Evolutionary conservation across 1,140 invertebrate genomes (phyloP), one percentile per base, ranked within the genome.

Genomic region (Caerostris darwini): DNA sequence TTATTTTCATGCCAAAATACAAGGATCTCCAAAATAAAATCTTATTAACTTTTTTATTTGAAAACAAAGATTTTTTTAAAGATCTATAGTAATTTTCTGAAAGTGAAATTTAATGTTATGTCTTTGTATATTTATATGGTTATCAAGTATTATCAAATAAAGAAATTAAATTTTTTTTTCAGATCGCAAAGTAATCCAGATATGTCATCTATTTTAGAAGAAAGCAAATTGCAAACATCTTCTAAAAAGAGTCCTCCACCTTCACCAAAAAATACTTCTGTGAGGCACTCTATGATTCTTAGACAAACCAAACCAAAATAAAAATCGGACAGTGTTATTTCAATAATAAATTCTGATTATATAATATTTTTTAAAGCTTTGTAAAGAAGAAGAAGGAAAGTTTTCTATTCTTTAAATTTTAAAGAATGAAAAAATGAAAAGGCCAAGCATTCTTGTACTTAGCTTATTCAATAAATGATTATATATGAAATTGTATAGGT

Each of bases 251-350:
- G 17, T 83, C 56, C 81, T 54, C 81, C 81, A 3, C 56, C 82
- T 57, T 77, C 71, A 50, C 71, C 71, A 8, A 83, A 57, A 83
- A 58, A 83, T 58, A 59, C 85, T 53, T 88, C 85, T 1, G 14
- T 34, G 7, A 88, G 85, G 59, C 85, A 88, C 14, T 88, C 85
- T 34, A 88, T 88, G 85, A 17, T 88, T n/a, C 85, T 88, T 34
- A 88, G 85, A 64, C 85, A 88, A 19, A 88, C 85, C 10, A 88
- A 88, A 88, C n/a, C 12, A 10, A 87, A 87, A 61, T 53, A 83
- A 1, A 85, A 85, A 58, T 6, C 82, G n/a, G 82, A 85, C 3
- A 56, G 19, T n/a, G 53, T 85, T 19, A 57, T 34, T 77, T 77
- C 50, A 53, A 12, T 34, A 53, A 8, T 77, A 34, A 53, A 12